These are phyloP conservation scores for Lordiphosa stackelbergi DNA, from an alignment of 1,140 invertebrate species.

Conservation along the genomic window DNA sequence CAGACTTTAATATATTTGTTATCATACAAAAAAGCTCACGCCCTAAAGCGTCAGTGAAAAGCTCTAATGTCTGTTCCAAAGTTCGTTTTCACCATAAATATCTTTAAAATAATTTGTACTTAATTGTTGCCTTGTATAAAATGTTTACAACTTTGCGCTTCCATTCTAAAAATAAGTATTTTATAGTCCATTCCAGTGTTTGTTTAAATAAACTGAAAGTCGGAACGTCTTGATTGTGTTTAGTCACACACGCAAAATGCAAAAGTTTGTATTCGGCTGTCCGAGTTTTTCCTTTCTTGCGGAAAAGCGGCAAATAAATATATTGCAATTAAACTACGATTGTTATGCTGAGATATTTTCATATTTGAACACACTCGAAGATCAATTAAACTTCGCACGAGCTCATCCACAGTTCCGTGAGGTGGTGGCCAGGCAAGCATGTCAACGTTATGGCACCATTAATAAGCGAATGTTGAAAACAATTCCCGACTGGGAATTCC, in stretches of 20 bases:
- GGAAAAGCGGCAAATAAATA: constrained; percentile 22
- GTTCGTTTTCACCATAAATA: background rate
- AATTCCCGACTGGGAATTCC: constrained; percentile 43
- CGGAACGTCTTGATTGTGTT: background rate
- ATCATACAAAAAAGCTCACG: background rate
- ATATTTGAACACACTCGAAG: constrained; percentile 38
- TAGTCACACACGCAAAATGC: constrained; percentile 23
- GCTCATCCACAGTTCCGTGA: constrained; percentile 34
- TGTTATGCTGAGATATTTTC: constrained; percentile 48
- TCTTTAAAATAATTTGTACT: background rate
- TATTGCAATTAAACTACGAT: constrained; percentile 61
- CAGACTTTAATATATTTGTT: too few species aligned
- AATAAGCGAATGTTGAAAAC: constrained; percentile 39
- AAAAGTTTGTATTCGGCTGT: constrained; percentile 43
- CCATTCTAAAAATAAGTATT: background rate
- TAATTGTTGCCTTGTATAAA: too few species aligned
- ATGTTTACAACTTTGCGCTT: background rate
- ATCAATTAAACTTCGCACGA: constrained; percentile 49
- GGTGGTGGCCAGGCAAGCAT: constrained; percentile 18
- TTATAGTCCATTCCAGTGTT: too few species aligned
- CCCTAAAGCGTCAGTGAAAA: background rate
- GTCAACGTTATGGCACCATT: constrained; percentile 30
- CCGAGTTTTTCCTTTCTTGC: constrained; percentile 39
- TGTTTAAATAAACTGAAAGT: background rate
- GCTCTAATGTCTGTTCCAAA: background rate